Evolutionary conservation across 1,140 invertebrate species (phyloP), one percentile per base, ranked within the genome.

Genomic region (Drosophila sechellia): DNA sequence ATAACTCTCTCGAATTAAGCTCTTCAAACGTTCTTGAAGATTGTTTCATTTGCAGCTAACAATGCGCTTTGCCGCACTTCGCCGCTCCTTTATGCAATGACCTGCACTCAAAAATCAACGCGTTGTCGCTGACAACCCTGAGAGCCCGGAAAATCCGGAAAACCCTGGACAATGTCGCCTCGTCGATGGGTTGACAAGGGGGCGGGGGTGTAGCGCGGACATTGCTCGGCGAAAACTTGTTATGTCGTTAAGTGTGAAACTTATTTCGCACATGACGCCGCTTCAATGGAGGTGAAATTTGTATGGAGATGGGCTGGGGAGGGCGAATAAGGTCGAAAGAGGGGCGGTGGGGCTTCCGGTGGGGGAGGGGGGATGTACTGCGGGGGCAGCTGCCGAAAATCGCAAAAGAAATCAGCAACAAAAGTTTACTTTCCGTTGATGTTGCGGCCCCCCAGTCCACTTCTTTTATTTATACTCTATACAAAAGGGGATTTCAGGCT

Each of bases 201-300:
- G n/a, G 20, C 1, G 4, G 4, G 31, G 12, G 17, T 10, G 4
- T 4, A 22, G 46, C 68, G 64, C 46, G 60, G 56, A 66, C 76
- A 81, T 46, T 48, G 50, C 35, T 45, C 43, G 50, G 52, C 68
- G 37, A 80, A 89, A 89, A 89, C 85, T 89, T 89, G 84, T 89
- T 89, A 89, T 89, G 84, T 89, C 84, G 84, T 89, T 89, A 89
- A 89, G 84, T 89, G 84, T 89, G 79, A 89, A 89, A 89, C 84
- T 89, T 89, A 89, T 89, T 89, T 89, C 79, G 84, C 83, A 87
- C 83, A 87, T 87, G 83, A 87, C 79, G 84, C 73, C 65, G 49
- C 42, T 39, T 40, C n/a, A 56, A 17, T 31, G 58, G 37, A 35
- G n/a, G 48, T 20, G 25, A 37, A 34, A 22, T 12, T 13, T 13